Evolutionary conservation across 2,797 vertebrate species (phyloP), one percentile per base, ranked within the genome.

Genomic region (Sebastes trivittatus): DNA sequence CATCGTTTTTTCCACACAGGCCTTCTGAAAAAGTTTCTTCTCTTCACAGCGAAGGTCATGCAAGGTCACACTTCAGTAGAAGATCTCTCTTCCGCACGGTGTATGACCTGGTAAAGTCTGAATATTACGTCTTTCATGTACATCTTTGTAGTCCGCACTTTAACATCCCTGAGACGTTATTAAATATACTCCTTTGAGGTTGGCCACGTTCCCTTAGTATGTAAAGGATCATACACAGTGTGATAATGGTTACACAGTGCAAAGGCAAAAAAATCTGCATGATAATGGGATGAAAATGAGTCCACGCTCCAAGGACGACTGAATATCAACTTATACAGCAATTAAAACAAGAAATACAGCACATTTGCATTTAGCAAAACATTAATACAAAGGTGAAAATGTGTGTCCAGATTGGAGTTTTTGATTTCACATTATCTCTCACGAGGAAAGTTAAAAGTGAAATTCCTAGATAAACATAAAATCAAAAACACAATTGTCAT

Each of bases 391-490:
- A 72, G 46, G 2, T n/a, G 11, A 73, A 63, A 67, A 62, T n/a
- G 32, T 1, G 6, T 61, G n/a, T 38, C 11, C 54, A 58, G 46
- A 10, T 66, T 27, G 3, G 14, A 78, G 22, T 54, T 46, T 72
- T 52, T 23, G 22, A 32, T 65, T 22, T 64, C 52, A 11, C 16
- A 4, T 46, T 4, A 59, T 46, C 18, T 49, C 11, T 22, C 20
- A 76, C 4, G 7, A 61, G 14, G 6, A 66, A 38, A 74, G 13
- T 11, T 32, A 10, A 64, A 83, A 60, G 30, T 23, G 23, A 61
- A 79, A 74, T 73, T 71, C 20, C 52, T 9, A 14, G 23, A 30
- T 64, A 62, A 62, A 80, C 56, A 9, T 6, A 55, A n/a, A 74
- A 38, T 54, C 14, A 72, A 42, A 49, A 49, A 58, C 32, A 8